A percentile compares a stretch with the other conserved stretches of the same genome.
These are phyloP conservation scores for Acleris laterana DNA, from an alignment of 2,888 invertebrate species.

Conservation along the genomic window DNA sequence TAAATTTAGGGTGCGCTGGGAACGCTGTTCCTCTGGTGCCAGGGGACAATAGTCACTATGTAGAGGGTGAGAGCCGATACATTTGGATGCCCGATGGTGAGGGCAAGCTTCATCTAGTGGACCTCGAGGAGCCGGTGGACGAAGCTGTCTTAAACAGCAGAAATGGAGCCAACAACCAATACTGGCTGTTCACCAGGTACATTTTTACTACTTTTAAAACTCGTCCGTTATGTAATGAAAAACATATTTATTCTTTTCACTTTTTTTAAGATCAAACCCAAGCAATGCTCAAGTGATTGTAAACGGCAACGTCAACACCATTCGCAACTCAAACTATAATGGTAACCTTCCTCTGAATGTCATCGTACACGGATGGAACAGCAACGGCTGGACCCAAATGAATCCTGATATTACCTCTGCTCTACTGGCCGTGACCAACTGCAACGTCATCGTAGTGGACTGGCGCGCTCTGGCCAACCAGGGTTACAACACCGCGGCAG, in stretches of 20 bases:
- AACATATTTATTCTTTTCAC: neutral
- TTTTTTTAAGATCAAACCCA: slow-evolving; percentile 45
- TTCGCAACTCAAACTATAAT: slow-evolving; percentile 53
- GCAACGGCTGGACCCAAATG: slow-evolving; percentile 45
- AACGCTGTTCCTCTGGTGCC: slow-evolving; percentile 39
- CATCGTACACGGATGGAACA: slow-evolving; percentile 59
- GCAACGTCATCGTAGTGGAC: slow-evolving; percentile 59
- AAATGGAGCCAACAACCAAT: slow-evolving; percentile 47
- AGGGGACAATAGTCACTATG: slow-evolving; percentile 49
- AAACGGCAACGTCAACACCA: slow-evolving; percentile 48
- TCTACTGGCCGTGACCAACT: slow-evolving; percentile 49
- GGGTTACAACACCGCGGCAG: slow-evolving; percentile 36
- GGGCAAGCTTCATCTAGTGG: slow-evolving; percentile 47
- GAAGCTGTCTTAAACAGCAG: slow-evolving; percentile 34
- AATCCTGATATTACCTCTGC: slow-evolving; percentile 53
- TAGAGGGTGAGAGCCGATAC: slow-evolving; percentile 49
- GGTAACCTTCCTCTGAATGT: slow-evolving; percentile 50
- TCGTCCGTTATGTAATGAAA: neutral
- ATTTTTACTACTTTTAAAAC: neutral
- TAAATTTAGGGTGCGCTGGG: slow-evolving; percentile 30
- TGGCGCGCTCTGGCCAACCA: slow-evolving; percentile 52
- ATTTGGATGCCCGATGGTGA: slow-evolving; percentile 53
- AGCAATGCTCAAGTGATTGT: slow-evolving; percentile 49
- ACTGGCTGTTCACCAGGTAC: slow-evolving; percentile 51
- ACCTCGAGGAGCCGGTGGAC: slow-evolving; percentile 44